These are phyloP conservation scores for Lasioglossum morio DNA, from an alignment of 2,888 invertebrate genomes.

Conservation along the genomic window DNA sequence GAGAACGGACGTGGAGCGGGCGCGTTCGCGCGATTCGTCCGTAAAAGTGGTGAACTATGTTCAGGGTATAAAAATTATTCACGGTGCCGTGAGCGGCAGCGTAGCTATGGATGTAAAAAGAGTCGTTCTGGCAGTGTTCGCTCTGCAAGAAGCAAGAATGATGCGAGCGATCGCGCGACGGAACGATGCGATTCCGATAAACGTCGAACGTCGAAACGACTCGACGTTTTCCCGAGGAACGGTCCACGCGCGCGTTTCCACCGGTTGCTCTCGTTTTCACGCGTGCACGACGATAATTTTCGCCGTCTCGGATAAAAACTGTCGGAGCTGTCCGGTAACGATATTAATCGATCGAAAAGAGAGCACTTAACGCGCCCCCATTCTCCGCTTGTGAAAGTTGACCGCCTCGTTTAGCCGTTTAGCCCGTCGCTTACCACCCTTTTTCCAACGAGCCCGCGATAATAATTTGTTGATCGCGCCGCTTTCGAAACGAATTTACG, in stretches of 20 bases:
- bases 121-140: slow-evolving; percentile 10
- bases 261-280: neutral
- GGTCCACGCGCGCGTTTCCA: neutral
- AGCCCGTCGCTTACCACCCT: slow-evolving; percentile 29
- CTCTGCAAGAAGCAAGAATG: neutral
- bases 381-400: slow-evolving; percentile 26
- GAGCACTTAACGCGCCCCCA: slow-evolving; percentile 35
- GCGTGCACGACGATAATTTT: neutral
- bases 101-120: neutral
- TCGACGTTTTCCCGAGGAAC: neutral
- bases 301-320: slow-evolving; percentile 23
- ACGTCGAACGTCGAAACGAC: neutral
- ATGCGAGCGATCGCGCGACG: slow-evolving; percentile 14
- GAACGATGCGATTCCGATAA: slow-evolving; percentile 13
- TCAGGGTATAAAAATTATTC: neutral
- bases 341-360: slow-evolving; percentile 50
- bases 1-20: neutral
- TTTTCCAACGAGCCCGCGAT: slow-evolving; percentile 13
- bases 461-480: slow-evolving; percentile 40
- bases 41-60: neutral
- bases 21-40: neutral
- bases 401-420: slow-evolving; percentile 37
- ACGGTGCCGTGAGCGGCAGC: neutral
- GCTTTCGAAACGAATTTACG: slow-evolving; percentile 2
- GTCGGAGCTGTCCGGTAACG: slow-evolving; percentile 29